Conservation (phyloP, 2,113 vertebrate genomes). For the Nibea albiflora region DNA sequence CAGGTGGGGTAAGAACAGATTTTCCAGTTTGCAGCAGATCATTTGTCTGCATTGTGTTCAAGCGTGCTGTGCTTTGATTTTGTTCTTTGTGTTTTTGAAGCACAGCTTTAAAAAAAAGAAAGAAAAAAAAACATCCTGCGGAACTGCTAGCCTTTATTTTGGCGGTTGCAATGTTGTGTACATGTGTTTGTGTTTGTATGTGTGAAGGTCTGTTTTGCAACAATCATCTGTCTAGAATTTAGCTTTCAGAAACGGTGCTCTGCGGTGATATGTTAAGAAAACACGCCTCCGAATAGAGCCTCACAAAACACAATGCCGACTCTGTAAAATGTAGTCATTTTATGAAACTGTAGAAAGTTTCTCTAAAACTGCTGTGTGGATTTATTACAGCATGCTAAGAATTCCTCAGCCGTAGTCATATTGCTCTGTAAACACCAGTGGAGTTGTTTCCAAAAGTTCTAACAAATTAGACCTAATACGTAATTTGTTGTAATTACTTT, state of each 20-base stretch:
- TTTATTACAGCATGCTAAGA: neutral
- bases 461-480: neutral
- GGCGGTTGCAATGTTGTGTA: neutral
- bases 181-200: neutral
- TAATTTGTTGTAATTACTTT: neutral
- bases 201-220: slow-evolving; percentile 7
- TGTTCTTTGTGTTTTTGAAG: slow-evolving; percentile 12
- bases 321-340: neutral
- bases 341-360: neutral
- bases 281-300: neutral
- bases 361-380: neutral
- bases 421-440: neutral
- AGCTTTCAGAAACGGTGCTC: neutral
- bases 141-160: slow-evolving; percentile 25
- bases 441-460: neutral
- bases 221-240: neutral
- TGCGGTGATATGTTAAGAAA: slow-evolving; percentile 1
- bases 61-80: neutral
- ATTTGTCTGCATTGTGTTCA: slow-evolving; percentile 23
- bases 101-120: neutral
- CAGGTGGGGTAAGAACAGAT: slow-evolving; percentile 2
- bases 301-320: neutral
- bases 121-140: neutral
- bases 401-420: neutral
- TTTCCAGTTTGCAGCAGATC: slow-evolving; percentile 18